Conservation (phyloP, 1,140 invertebrate genomes). For the Tigriopus japonicus region DNA sequence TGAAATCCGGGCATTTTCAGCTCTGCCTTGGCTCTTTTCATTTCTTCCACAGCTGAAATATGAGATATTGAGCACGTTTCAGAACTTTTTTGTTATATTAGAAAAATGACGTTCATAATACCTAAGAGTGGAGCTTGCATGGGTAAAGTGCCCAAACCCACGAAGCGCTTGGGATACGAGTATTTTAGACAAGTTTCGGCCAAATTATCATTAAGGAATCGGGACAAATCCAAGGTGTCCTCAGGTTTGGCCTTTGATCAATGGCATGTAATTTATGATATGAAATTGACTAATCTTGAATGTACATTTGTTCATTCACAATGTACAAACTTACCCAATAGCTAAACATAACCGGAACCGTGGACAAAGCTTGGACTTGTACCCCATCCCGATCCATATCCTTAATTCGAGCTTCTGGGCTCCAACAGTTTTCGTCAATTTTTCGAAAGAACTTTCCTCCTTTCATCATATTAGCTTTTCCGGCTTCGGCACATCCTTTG, state of each 20-base stretch:
- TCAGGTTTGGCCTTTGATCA: conserved; percentile 32
- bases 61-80: neutral
- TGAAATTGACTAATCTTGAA: too few relatives aligned
- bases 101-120: neutral
- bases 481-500: conserved; percentile 20
- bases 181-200: conserved; percentile 27
- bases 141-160: conserved; percentile 38
- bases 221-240: conserved; percentile 32
- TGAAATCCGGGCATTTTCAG: conserved; percentile 34
- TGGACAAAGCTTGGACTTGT: conserved; percentile 38
- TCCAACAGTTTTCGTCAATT: conserved; percentile 37
- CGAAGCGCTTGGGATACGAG: conserved; percentile 30
- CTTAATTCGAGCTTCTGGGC: conserved; percentile 24
- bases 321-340: conserved; percentile 35
- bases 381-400: conserved; percentile 35
- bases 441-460: conserved; percentile 36
- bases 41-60: conserved; percentile 30
- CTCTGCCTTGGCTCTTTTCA: conserved; percentile 31
- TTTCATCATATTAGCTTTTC: conserved; percentile 33
- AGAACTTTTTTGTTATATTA: neutral
- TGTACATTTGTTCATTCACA: too few relatives aligned
- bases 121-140: conserved; percentile 30
- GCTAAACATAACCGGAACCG: conserved; percentile 43
- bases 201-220: conserved; percentile 36
- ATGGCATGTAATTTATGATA: too few relatives aligned